Base-by-base conservation (phyloP, 2,113 vertebrate genomes). In the Acrocephalus arundinaceus region DNA sequence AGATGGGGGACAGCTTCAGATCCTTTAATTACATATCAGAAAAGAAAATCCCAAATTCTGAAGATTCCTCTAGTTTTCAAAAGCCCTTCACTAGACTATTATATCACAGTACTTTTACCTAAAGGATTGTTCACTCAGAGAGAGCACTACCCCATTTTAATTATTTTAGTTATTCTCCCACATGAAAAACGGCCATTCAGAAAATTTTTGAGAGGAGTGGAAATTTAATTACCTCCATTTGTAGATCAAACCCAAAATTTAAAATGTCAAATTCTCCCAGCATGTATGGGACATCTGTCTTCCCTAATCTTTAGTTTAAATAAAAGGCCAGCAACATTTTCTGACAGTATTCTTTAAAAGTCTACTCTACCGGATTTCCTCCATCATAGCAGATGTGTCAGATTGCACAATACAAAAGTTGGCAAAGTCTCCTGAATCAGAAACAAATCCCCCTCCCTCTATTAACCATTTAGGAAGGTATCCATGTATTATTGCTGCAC, bases 401-500 rank as follows among this genome's bases (percentile, higher is more conserved):
- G 31, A 48, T 1, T 6, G 37, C n/a, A 25, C 8, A 5, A 13
- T 2, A 46, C 13, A 48, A 33, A 57, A 61, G 24, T 0, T 49
- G n/a, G 33, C 15, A 27, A 35, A 45, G 17, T 28, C 39, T 30
- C 17, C 31, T 33, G 30, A 7, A n/a, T 10, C 19, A 28, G 17
- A 59, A 73, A 41, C 11, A 31, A 87, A 76, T 45, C 4, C 2
- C 7, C 6, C 27, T 17, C 15, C 28, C 4, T 39, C n/a, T 7
- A 15, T 24, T 33, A 45, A 24, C 10, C 20, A 22, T 16, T 66
- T 6, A 31, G 22, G 31, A 37, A 41, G 6, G 9, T 13, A 73
- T 3, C 49, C 5, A 2, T 0, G 6, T 19, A 17, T 12, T 23
- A 27, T 0, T 45, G 49, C 3, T 18, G 24, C n/a, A 20, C 19